Evolutionary conservation across 2,888 invertebrate species (phyloP), one percentile per base, ranked within the genome.

Genomic region (Dusona sp.): DNA sequence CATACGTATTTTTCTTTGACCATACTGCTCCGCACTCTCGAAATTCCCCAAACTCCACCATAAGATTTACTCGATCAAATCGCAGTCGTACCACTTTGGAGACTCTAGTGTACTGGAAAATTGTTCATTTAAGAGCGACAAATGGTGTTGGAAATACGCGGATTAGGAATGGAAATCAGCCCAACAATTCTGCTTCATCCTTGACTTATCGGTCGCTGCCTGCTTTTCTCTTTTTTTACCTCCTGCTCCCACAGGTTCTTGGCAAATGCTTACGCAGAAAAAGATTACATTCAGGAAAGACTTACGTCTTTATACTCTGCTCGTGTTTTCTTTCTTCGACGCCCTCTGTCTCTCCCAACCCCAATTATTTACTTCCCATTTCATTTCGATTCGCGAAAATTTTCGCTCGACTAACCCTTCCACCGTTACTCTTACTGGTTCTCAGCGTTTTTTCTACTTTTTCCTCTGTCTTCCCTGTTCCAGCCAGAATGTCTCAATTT

Each of bases 121-220:
- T 64, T 65, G 38, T 80, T 65, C 25, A 70, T 70, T 70, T 70
- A 48, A 45, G 33, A 75, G 86, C 89, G 90, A 91, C 90, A 90
- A 91, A 91, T 90, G 90, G 89, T 85, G 75, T 84, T 81, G 84
- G 89, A 91, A 92, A 90, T 92, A 90, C 91, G 90, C 91, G 90
- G 90, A 90, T 90, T 84, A 45, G 88, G 87, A 89, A 92, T 92
- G 91, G 90, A 91, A 92, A 92, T 91, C 87, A 86, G 79, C 45
- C 61, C 16, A n/a, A 33, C 72, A 11, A 54, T 36, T 54, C 54
- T 8, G 54, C 65, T 19, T 86, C 83, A 72, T 83, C 84, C 86
- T 86, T 88, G 87, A 90, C 90, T 91, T 90, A 90, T 90, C 87
- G 88, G 83, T 81, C 42, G 29, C 57, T 45, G 42, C 65, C 54